These are phyloP conservation scores for Embidobia sp. DNA, from an alignment of 2,888 invertebrate genomes.

Conservation along the genomic window DNA sequence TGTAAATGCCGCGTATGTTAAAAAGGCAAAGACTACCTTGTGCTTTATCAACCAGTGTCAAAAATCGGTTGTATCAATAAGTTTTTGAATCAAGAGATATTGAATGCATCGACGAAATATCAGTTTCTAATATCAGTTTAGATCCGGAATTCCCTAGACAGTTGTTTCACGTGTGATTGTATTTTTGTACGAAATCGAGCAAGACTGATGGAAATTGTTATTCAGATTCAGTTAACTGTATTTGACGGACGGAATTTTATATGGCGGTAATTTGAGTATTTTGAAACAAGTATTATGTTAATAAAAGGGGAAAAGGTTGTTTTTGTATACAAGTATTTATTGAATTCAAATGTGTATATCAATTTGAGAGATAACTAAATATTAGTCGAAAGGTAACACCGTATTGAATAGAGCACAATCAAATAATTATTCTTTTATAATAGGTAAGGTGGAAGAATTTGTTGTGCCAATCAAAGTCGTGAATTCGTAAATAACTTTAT, in stretches of 20 bases:
- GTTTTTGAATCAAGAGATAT: constrained; percentile 7
- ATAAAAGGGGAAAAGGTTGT: no score
- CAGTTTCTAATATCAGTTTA: constrained; percentile 19
- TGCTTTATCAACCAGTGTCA: no score
- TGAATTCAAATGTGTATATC: not conserved
- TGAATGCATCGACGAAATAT: constrained; percentile 23
- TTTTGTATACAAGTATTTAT: constrained; percentile 4
- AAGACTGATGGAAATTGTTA: constrained; percentile 34
- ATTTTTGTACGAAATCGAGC: constrained; percentile 30
- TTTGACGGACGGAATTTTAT: not conserved
- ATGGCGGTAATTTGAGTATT: no score
- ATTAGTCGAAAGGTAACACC: not conserved
- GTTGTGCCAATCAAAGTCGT: constrained; percentile 13
- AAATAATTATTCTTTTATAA: not conserved
- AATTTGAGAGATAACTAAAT: no score
- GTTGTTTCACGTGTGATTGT: constrained; percentile 1
- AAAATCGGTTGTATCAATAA: no score
- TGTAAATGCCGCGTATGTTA: no score
- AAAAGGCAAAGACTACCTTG: no score
- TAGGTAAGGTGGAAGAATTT: not conserved
- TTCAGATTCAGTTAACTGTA: constrained; percentile 4
- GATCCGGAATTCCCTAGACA: constrained; percentile 1
- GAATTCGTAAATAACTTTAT: no score
- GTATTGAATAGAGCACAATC: constrained; percentile 6
- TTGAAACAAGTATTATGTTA: no score